Evolutionary conservation across 2,113 vertebrate genomes (phyloP).

Genomic region (Sprattus sprattus): DNA sequence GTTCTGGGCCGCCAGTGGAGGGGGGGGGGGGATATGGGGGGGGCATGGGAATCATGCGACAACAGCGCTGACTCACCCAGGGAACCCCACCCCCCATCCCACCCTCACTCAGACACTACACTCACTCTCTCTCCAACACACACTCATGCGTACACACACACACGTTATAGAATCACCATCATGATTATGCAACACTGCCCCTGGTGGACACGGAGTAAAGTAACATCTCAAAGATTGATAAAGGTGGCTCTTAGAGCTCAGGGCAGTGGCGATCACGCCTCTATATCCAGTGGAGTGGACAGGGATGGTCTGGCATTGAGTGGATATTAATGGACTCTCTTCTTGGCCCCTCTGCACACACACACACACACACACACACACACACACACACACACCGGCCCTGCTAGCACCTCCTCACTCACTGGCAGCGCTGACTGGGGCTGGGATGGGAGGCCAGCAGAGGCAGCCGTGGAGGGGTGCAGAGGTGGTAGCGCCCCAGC

Average conservation of each 20-base stretch:
- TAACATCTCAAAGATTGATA: no score
- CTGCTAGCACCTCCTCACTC: background rate
- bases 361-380: background rate
- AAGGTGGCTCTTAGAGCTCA: no score
- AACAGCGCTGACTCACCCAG: conserved; percentile 67
- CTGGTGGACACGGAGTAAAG: no score
- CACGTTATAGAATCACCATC: background rate
- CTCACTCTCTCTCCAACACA: background rate
- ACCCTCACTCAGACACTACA: conserved; percentile 28
- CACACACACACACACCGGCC: background rate
- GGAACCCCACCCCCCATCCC: conserved; percentile 43
- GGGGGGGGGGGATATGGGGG: conserved; percentile 3
- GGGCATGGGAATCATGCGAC: conserved; percentile 62
- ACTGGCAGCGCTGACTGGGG: background rate
- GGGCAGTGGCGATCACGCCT: no score
- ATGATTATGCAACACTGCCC: no score
- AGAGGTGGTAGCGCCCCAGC: background rate
- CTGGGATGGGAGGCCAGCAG: background rate
- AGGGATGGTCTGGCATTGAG: background rate
- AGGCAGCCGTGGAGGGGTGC: no score
- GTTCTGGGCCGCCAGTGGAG: conserved; percentile 17
- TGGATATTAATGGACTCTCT: background rate
- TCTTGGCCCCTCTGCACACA: background rate
- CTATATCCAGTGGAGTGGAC: no score
- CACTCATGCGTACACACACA: background rate